phyloP scores from a whole-genome alignment of 2,797 vertebrate genomes.

The Hypotaenidia philippensis region DNA sequence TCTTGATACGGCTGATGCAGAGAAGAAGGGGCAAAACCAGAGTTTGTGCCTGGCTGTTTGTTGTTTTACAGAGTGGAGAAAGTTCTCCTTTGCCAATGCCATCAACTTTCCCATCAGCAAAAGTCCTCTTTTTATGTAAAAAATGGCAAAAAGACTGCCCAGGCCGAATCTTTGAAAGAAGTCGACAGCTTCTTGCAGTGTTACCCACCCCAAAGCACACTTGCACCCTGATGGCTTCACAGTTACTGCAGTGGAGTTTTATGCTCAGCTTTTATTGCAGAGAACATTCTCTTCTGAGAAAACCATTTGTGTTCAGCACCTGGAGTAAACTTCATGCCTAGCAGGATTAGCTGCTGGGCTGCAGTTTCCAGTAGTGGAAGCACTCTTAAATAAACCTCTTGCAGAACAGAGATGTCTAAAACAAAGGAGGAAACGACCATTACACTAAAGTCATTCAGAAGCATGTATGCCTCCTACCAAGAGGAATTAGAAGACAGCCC shows the following conservation, averaged over 20 bases:
- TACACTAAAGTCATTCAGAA: neutral
- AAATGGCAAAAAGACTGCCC: neutral
- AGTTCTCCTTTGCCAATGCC: neutral
- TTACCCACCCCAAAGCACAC: neutral
- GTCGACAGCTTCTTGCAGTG: neutral
- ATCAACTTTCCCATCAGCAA: neutral
- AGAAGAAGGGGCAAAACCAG: neutral
- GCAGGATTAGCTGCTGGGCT: neutral
- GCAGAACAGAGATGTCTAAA: neutral
- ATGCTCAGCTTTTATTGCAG: neutral
- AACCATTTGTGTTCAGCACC: neutral
- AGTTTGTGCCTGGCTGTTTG: neutral
- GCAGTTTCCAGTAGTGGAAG: neutral
- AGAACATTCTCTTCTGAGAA: rapidly evolving
- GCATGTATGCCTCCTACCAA: neutral
- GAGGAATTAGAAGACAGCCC: neutral
- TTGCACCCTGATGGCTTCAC: neutral
- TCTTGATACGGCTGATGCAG: neutral
- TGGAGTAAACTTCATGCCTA: neutral
- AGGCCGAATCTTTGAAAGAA: neutral
- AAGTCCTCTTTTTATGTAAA: neutral
- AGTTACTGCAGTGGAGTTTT: rapidly evolving
- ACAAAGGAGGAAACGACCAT: neutral
- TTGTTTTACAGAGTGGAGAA: neutral
- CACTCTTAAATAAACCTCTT: neutral